Percentiles rank a stretch among this genome's conserved stretches.
phyloP scores from a whole-genome alignment of 2,797 vertebrate genomes.

The Selene dorsalis region DNA sequence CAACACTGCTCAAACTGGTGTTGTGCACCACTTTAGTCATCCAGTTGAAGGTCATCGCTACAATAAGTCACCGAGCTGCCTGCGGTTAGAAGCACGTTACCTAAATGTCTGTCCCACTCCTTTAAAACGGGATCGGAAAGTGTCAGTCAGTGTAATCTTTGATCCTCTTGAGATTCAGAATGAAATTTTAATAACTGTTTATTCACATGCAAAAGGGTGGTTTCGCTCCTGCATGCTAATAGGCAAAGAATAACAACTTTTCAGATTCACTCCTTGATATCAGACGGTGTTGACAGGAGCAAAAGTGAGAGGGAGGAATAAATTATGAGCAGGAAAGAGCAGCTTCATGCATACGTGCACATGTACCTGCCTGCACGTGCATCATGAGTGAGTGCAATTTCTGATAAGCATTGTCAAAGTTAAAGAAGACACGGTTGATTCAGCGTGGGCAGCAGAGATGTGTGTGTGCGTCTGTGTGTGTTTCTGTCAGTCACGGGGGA shows the following conservation, averaged over 20 bases:
- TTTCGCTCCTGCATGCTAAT: constrained; percentile 60
- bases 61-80: background rate
- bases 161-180: constrained; percentile 59
- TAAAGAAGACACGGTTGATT: constrained; percentile 15
- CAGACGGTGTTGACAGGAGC: constrained; percentile 51
- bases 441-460: background rate
- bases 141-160: constrained; percentile 50
- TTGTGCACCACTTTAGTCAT: constrained; percentile 13
- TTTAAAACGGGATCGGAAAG: constrained; percentile 46
- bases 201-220: constrained; percentile 63
- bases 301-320: constrained; percentile 18
- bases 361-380: constrained; percentile 8
- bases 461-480: constrained; percentile 10
- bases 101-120: constrained; percentile 39
- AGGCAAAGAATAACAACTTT: constrained; percentile 42
- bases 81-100: constrained; percentile 50
- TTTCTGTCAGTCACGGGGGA: constrained; percentile 33
- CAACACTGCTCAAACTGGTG: background rate
- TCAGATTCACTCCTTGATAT: constrained; percentile 48
- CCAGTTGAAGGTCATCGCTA: constrained; percentile 28
- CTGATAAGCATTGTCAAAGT: constrained; percentile 44
- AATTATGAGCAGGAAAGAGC: constrained; percentile 31
- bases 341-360: constrained; percentile 10
- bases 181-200: constrained; percentile 66
- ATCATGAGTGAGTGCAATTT: constrained; percentile 15